A percentile compares a stretch with the other conserved stretches of the same genome.
phyloP scores from a whole-genome alignment of 2,797 vertebrate species.

The Falco peregrinus region DNA sequence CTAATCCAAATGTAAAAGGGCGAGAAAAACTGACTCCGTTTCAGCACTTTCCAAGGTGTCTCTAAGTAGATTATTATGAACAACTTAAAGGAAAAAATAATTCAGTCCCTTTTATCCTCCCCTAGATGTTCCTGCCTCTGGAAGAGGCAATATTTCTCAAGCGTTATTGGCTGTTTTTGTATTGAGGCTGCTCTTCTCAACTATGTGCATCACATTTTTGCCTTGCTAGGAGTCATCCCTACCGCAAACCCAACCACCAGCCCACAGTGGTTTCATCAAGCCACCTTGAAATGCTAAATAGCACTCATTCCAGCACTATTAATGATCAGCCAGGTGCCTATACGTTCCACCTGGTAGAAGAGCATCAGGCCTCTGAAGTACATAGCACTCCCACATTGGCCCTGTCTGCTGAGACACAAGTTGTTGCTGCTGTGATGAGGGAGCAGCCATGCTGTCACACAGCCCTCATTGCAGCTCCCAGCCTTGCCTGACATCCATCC shows the following conservation, averaged over 20 bases:
- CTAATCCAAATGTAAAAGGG: not conserved
- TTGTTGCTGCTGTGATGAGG: fast-evolving
- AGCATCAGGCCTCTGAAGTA: not conserved
- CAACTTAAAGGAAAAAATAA: not conserved
- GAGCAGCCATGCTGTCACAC: not conserved
- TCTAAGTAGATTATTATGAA: not conserved
- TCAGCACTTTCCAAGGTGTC: not conserved
- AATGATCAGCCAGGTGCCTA: not conserved
- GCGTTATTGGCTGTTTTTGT: not conserved
- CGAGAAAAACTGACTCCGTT: not conserved
- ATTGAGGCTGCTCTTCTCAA: not conserved
- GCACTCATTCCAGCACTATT: not conserved
- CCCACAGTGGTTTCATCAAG: not conserved
- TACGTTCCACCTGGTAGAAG: not conserved
- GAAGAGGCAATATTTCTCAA: not conserved
- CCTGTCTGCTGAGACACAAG: not conserved
- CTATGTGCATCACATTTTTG: not conserved
- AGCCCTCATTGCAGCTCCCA: not conserved
- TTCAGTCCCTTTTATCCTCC: not conserved
- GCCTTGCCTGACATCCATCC: not conserved
- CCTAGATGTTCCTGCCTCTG: not conserved
- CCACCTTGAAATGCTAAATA: not conserved
- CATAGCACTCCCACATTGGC: fast-evolving
- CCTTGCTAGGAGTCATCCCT: not conserved
- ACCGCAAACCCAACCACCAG: not conserved